phyloP scores from a whole-genome alignment of 2,888 invertebrate genomes.

The Luperina testacea region DNA sequence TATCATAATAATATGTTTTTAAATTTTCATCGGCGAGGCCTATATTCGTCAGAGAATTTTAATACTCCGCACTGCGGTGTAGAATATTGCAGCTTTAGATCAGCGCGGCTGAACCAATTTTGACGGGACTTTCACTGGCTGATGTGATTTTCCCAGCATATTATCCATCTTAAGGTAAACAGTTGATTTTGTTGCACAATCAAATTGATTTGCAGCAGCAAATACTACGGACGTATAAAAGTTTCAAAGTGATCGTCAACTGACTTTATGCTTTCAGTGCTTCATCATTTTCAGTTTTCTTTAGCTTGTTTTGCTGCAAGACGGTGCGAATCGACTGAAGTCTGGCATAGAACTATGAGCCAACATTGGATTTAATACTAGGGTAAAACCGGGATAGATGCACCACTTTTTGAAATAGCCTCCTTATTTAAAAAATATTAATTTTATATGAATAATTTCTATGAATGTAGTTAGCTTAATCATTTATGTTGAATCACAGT shows the following conservation, averaged over 20 bases:
- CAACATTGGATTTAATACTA: neutral
- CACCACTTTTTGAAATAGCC: too few relatives aligned
- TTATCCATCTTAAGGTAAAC: slow-evolving; percentile 1
- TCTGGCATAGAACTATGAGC: neutral
- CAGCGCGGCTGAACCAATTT: neutral
- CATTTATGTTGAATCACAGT: too few relatives aligned
- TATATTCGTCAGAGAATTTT: too few relatives aligned
- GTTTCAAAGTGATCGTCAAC: neutral
- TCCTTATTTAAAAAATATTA: too few relatives aligned
- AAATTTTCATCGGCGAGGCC: too few relatives aligned
- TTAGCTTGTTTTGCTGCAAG: neutral
- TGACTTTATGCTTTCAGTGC: slow-evolving; percentile 2
- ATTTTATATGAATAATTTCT: too few relatives aligned
- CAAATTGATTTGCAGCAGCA: slow-evolving; percentile 3
- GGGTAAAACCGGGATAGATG: too few relatives aligned
- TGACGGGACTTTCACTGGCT: neutral
- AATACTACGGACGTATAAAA: neutral
- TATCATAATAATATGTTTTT: too few relatives aligned
- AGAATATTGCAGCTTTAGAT: too few relatives aligned
- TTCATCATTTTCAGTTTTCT: slow-evolving; percentile 15
- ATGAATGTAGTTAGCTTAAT: too few relatives aligned
- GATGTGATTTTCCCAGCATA: neutral
- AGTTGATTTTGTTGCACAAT: slow-evolving; percentile 4
- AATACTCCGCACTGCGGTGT: too few relatives aligned
- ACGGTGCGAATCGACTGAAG: neutral